Evolutionary conservation across 1,140 invertebrate genomes (phyloP), one percentile per base, ranked within the genome.

Genomic region (Eufriesea mexicana): DNA sequence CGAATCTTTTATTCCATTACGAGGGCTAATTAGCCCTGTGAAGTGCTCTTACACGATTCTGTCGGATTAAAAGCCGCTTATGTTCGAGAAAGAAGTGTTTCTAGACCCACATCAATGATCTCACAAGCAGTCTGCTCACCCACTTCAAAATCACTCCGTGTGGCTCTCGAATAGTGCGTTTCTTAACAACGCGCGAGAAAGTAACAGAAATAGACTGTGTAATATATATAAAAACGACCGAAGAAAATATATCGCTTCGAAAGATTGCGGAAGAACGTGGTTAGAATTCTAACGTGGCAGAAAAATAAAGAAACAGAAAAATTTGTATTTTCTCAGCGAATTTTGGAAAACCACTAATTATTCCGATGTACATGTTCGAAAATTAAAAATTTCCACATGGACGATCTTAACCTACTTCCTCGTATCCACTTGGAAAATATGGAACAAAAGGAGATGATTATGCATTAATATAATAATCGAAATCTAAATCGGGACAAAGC

Each of bases 1-100:
- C 54, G 54, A 74, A 74, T 74, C 35, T 47, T 57, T 74, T 74
- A 42, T 74, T 57, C 54, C 55, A 25, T 25, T 47, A 18, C 35
- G 71, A 74, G 71, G 57, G 18, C 35, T 59, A 74, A 59, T 74
- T 74, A 74, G 42, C 35, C 45, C 14, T 2, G 35, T n/a, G 25
- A 57, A 73, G 71, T 59, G 54, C 35, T 5, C 20, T 57, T 59
- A 14, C 23, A 5, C 54, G 54, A 59, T 74, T 25, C 14, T 59
- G 45, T 45, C 23, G 71, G 14, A 20, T 61, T 23, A 59, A 72
- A 62, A 23, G 57, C 16, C 1, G 47, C 35, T 55, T 25, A 54
- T 25, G 35, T n/a, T 51, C 12, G 61, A 25, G 35, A n/a, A 42
- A 66, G 59, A 55, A 67, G 62, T 55, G 8, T 67, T 77, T 55